A percentile compares a stretch with the other conserved stretches of the same genome.
These are phyloP conservation scores for Achlya flavicornis DNA, from an alignment of 2,888 invertebrate genomes.

Conservation along the genomic window DNA sequence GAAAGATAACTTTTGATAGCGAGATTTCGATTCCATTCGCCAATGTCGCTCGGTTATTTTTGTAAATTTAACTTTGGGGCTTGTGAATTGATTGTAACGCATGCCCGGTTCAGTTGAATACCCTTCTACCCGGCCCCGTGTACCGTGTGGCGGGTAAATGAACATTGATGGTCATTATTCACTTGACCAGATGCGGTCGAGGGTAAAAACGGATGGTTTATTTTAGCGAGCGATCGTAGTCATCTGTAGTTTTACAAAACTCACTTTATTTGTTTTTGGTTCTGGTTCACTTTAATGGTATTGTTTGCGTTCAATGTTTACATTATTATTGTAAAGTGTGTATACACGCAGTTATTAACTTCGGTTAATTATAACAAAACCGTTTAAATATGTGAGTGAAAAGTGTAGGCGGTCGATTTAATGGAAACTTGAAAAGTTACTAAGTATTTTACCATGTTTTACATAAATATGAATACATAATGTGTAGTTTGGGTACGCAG, in stretches of 20 bases:
- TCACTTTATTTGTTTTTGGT: constrained; percentile 21
- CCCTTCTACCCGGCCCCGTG: background rate
- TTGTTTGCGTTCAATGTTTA: background rate
- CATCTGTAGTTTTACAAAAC: constrained; percentile 17
- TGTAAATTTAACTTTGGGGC: background rate
- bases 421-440: constrained; percentile 17
- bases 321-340: background rate
- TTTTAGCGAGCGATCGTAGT: constrained; percentile 23
- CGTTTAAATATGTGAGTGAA: too few species aligned
- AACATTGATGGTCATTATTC: constrained; percentile 41
- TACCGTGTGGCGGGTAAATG: constrained; percentile 28
- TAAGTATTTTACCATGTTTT: constrained; percentile 19
- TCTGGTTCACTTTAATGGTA: background rate
- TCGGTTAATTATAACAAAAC: too few species aligned
- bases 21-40: too few species aligned
- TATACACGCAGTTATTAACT: too few species aligned
- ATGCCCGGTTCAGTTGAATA: constrained; percentile 2
- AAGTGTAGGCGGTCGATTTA: background rate
- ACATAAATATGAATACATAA: constrained; percentile 29
- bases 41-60: background rate
- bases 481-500: constrained; percentile 12
- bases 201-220: constrained; percentile 43
- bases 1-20: too few species aligned
- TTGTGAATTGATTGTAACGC: constrained; percentile 3
- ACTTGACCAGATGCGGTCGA: constrained; percentile 27